A percentile compares a stretch with the other conserved stretches of the same genome.
Evolutionary conservation across 2,113 vertebrate species (phyloP).

Genomic region (Andinoacara biseriatus): DNA sequence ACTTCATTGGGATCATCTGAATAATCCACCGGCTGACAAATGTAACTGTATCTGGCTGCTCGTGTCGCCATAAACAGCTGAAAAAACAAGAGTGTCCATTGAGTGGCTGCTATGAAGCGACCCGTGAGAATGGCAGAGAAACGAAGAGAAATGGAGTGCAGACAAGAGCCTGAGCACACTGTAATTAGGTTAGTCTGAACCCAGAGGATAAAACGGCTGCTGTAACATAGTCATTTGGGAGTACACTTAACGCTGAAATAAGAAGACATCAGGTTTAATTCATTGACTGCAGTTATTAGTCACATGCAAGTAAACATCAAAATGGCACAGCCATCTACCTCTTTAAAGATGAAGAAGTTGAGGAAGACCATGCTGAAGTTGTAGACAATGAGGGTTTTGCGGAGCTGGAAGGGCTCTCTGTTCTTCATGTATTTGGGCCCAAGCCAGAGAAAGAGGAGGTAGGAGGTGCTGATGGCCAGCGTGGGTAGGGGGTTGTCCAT

Average conservation of each 20-base stretch:
- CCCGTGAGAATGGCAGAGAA: not conserved
- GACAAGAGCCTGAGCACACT: not conserved
- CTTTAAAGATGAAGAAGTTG: constrained; percentile 99
- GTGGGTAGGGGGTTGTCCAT: constrained; percentile 96
- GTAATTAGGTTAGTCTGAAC: constrained; percentile 22
- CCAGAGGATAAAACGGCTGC: not conserved
- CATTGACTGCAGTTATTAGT: not conserved
- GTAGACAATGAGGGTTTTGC: constrained; percentile 93
- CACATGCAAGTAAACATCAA: not conserved
- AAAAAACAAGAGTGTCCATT: constrained; percentile 26
- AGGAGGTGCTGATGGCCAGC: constrained; percentile 92
- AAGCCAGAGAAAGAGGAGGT: constrained; percentile 96
- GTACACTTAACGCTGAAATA: not conserved
- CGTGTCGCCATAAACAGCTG: constrained; percentile 94
- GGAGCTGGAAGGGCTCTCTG: constrained; percentile 93
- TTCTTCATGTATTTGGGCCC: constrained; percentile 98
- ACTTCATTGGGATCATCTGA: constrained; percentile 97
- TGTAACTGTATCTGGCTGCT: constrained; percentile 95
- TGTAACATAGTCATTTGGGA: not conserved
- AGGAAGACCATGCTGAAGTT: constrained; percentile 99
- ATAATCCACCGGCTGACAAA: constrained; percentile 96
- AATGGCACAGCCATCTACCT: constrained; percentile 78
- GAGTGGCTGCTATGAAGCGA: not conserved
- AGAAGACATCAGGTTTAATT: not conserved
- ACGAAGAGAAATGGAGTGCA: not conserved